These are phyloP conservation scores for Gallinago paraguaiae DNA, from an alignment of 2,113 vertebrate species.

Conservation along the genomic window DNA sequence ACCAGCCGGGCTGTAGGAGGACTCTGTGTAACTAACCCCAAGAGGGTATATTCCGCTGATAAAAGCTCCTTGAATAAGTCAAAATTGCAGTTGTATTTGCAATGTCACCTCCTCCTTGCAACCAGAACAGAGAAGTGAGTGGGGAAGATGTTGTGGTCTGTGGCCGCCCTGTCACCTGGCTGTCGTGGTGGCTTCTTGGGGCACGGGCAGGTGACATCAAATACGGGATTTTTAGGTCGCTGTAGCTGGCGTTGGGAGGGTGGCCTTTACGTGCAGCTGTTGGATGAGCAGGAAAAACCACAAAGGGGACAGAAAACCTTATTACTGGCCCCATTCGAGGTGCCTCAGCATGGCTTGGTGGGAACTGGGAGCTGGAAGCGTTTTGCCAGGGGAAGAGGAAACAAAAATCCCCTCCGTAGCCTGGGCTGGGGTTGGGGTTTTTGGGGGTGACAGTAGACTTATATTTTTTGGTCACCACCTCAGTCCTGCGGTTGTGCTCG, in stretches of 20 bases:
- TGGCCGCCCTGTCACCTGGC: background rate
- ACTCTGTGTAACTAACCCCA: background rate
- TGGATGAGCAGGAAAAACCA: background rate
- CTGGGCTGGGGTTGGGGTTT: background rate
- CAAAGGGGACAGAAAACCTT: background rate
- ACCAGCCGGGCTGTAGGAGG: background rate
- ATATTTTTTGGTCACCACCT: fast-evolving
- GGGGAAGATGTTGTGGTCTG: fast-evolving
- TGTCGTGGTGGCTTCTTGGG: fast-evolving
- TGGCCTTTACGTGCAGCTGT: background rate
- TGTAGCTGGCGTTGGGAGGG: background rate
- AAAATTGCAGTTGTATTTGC: background rate
- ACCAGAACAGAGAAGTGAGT: background rate
- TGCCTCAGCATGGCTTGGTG: background rate
- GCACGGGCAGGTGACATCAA: background rate
- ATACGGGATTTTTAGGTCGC: too few species aligned
- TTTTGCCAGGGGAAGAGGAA: background rate
- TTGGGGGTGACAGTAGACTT: fast-evolving
- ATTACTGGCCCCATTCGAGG: background rate
- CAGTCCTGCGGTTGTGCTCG: background rate
- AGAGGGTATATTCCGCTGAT: too few species aligned
- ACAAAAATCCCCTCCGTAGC: fast-evolving
- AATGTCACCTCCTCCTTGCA: background rate
- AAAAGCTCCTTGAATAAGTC: background rate
- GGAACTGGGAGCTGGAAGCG: background rate